Evolutionary conservation across 2,888 invertebrate genomes (phyloP).

Genomic region (Caenorhabditis angaria): DNA sequence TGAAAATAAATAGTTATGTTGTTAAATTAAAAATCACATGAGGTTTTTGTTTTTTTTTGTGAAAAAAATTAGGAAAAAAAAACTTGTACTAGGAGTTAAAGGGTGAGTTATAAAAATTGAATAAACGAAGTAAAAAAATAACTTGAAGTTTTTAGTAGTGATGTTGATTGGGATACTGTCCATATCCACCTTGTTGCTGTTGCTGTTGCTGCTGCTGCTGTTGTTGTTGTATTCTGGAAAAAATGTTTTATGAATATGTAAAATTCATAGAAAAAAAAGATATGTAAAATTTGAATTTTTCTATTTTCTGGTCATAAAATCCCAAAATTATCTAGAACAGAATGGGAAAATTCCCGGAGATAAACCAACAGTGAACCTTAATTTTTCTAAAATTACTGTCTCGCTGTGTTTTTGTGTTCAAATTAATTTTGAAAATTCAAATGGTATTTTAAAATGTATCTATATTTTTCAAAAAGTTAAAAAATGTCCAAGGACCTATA

Average conservation of each 20-base stretch:
- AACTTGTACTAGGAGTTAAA: neutral
- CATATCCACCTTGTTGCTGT: slow-evolving; percentile 15
- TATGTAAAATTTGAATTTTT: no score
- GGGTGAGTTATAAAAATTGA: neutral
- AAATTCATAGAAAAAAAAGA: no score
- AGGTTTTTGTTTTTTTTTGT: neutral
- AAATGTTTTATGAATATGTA: no score
- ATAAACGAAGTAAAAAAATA: neutral
- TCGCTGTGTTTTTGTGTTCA: no score
- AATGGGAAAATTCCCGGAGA: no score
- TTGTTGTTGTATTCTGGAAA: slow-evolving; percentile 39
- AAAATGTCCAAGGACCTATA: neutral
- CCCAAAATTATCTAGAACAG: no score
- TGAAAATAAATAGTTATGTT: neutral
- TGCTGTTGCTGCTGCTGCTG: slow-evolving; percentile 17
- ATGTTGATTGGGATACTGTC: slow-evolving; percentile 21
- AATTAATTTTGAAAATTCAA: no score
- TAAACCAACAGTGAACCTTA: no score
- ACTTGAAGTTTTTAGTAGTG: slow-evolving; percentile 12
- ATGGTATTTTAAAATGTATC: no score
- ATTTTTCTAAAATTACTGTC: no score
- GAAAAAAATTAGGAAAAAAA: neutral
- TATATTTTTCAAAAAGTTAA: neutral
- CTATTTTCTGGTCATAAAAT: no score
- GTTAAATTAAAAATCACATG: neutral